Conservation (phyloP, 2,888 invertebrate species). For the Pecten maximus region DNA sequence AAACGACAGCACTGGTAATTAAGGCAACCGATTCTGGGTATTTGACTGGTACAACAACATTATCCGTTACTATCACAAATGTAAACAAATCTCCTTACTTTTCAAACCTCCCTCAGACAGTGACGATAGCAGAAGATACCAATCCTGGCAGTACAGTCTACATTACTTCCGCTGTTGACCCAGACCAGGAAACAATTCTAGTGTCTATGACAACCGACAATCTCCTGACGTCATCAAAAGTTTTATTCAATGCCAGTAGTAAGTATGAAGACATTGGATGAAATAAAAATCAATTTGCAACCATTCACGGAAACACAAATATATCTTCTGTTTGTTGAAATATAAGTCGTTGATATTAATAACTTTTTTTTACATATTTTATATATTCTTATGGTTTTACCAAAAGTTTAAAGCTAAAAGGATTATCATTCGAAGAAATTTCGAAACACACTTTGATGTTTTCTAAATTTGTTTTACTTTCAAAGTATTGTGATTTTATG, state of each 20-base stretch:
- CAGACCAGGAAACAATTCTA: background rate
- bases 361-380: too few relatives aligned
- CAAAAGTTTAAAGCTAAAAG: too few relatives aligned
- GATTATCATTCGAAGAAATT: too few relatives aligned
- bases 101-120: background rate
- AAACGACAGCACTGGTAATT: background rate
- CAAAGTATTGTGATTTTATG: too few relatives aligned
- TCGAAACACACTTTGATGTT: too few relatives aligned
- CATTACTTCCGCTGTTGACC: background rate
- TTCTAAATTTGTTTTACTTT: too few relatives aligned
- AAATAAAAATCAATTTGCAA: too few relatives aligned
- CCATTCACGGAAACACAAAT: too few relatives aligned
- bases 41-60: background rate
- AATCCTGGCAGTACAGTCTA: background rate
- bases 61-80: background rate
- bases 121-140: background rate
- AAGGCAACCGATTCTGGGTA: background rate
- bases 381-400: too few relatives aligned
- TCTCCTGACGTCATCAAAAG: background rate
- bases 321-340: too few relatives aligned
- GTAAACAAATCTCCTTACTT: background rate
- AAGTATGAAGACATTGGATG: too few relatives aligned
- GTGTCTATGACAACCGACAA: background rate
- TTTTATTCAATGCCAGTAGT: background rate
- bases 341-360: too few relatives aligned